These are phyloP conservation scores for Crypturellus tataupa DNA, from an alignment of 2,797 vertebrate genomes.

Conservation along the genomic window DNA sequence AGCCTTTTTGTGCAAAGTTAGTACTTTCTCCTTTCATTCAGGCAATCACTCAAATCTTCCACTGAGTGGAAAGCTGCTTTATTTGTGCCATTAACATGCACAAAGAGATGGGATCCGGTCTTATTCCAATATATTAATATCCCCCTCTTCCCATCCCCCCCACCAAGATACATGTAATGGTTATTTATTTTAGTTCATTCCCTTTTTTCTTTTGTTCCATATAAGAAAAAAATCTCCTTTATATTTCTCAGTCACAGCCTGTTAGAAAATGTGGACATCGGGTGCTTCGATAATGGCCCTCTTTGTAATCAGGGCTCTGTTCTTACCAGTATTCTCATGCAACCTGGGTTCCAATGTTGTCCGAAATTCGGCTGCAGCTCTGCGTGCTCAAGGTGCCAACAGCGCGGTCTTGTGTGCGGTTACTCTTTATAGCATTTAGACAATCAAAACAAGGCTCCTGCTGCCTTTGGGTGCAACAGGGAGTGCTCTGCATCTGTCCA, in stretches of 20 bases:
- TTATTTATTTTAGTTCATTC: slow-evolving; percentile 4
- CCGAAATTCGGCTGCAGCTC: background rate
- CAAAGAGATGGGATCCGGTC: background rate
- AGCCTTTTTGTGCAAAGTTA: slow-evolving; percentile 18
- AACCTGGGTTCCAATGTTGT: background rate
- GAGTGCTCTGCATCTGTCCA: background rate
- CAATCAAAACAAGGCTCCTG: background rate
- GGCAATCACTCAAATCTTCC: background rate
- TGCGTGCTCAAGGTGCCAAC: background rate
- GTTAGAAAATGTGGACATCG: background rate
- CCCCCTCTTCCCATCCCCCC: background rate
- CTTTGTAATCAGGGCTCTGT: background rate
- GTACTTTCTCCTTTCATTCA: background rate
- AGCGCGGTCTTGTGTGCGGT: background rate
- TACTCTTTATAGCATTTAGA: background rate
- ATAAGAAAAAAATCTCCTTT: background rate
- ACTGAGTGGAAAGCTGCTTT: background rate
- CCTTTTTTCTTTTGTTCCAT: background rate
- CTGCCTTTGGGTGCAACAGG: background rate
- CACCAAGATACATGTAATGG: background rate
- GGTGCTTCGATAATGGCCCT: background rate
- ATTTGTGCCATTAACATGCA: background rate
- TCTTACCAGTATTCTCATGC: background rate
- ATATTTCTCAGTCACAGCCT: background rate
- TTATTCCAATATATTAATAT: background rate